Percentiles rank a stretch among this genome's conserved stretches.
These are phyloP conservation scores for Nowickia ferox DNA, from an alignment of 2,888 invertebrate species.

Conservation along the genomic window DNA sequence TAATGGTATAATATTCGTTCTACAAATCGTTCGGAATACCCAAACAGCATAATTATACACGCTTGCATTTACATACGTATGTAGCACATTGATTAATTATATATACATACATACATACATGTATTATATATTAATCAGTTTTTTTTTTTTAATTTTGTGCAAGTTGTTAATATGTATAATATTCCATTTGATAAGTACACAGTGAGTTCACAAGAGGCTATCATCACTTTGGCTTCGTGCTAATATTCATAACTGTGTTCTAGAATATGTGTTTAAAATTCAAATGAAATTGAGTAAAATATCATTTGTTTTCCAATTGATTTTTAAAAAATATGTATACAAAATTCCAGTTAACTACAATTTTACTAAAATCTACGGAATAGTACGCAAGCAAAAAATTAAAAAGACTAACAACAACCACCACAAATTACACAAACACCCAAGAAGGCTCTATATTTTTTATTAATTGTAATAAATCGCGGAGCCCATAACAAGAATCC, in stretches of 20 bases:
- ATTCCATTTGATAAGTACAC: conserved; percentile 59
- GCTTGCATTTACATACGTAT: background rate
- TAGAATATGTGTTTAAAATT: conserved; percentile 42
- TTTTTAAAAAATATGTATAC: background rate
- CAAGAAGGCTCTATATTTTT: conserved; percentile 2
- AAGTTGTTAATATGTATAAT: conserved; percentile 1
- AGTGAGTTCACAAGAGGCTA: conserved; percentile 57
- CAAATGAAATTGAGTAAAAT: conserved; percentile 46
- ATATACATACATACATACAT: background rate
- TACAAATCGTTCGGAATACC: too few species aligned
- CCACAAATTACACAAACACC: background rate
- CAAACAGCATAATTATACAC: background rate
- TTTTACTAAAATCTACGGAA: conserved; percentile 13
- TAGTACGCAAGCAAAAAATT: background rate
- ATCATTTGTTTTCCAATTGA: conserved; percentile 14
- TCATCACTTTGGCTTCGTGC: conserved; percentile 36
- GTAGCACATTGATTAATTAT: background rate
- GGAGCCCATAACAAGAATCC: conserved; percentile 48
- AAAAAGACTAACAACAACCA: background rate
- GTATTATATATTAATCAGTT: background rate
- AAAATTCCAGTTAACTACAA: background rate
- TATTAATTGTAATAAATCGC: conserved; percentile 44
- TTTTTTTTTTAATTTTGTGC: too few species aligned
- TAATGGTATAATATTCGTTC: too few species aligned
- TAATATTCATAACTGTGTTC: conserved; percentile 12